These are phyloP conservation scores for Drosophila ohnishii DNA, from an alignment of 1,140 invertebrate species.

Conservation along the genomic window DNA sequence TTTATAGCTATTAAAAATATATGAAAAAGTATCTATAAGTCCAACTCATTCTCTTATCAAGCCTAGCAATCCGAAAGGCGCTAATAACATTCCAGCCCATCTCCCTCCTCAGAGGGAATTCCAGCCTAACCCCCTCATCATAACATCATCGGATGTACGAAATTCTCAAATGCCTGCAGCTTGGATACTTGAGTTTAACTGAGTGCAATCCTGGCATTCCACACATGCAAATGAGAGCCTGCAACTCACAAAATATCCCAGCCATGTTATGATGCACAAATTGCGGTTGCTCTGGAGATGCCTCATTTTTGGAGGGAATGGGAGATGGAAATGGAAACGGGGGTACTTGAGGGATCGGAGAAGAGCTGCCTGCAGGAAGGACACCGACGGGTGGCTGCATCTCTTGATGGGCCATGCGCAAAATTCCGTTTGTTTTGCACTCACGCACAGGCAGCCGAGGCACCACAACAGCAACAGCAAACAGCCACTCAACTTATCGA, in stretches of 20 bases:
- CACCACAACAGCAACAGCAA: slow-evolving; percentile 41
- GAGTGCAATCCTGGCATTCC: slow-evolving; percentile 41
- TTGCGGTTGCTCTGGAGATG: slow-evolving; percentile 43
- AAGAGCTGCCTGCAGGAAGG: slow-evolving; percentile 10
- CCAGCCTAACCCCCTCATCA: background rate
- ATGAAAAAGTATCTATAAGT: background rate
- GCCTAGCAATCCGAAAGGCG: background rate
- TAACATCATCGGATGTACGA: background rate
- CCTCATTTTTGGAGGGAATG: slow-evolving; percentile 25
- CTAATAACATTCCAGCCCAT: background rate
- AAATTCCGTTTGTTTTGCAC: slow-evolving; percentile 68
- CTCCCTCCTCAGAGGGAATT: background rate
- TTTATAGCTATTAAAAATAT: background rate
- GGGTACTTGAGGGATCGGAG: slow-evolving; percentile 2
- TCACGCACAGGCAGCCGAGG: slow-evolving; percentile 52
- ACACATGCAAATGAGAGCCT: slow-evolving; percentile 43
- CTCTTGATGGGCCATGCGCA: slow-evolving; percentile 54
- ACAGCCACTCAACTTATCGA: slow-evolving; percentile 65
- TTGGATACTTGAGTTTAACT: slow-evolving; percentile 21
- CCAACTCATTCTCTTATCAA: background rate
- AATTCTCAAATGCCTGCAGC: slow-evolving; percentile 6
- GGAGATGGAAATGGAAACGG: slow-evolving; percentile 8
- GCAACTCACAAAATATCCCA: slow-evolving; percentile 38
- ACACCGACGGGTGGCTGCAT: slow-evolving; percentile 24
- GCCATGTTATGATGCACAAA: slow-evolving; percentile 32